Evolutionary conservation across 1,140 invertebrate genomes (phyloP), one percentile per base, ranked within the genome.

Genomic region (Drosophila lacteicornis): DNA sequence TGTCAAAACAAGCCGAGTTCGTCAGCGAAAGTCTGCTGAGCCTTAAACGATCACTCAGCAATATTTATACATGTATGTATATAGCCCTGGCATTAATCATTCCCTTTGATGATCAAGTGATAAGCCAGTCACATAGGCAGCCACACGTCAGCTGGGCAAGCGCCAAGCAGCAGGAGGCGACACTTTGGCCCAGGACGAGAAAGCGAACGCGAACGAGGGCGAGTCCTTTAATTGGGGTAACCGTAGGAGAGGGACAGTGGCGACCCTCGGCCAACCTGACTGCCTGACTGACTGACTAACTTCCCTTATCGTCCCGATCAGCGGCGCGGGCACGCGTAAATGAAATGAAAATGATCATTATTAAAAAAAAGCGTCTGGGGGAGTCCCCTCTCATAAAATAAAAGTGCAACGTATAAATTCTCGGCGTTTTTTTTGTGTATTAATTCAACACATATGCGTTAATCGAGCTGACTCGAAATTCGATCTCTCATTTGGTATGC

Each of bases 281-380:
- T 57, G 57, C 12, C 40, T 22, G 27, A 36, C 33, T 33, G 57
- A 60, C 57, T 60, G 59, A 67, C 67, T 67, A 55, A 79, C 56
- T 62, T 61, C 36, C 33, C 79, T 88, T 88, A 90, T 88, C 85
- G 87, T 42, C 36, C 13, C 46, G 67, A 84, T 83, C 84, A 78
- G 83, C 70, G 75, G 70, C 49, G 50, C 59, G 76, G 69, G 87
- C 80, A 84, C 80, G 76, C 82, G 76, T 91, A 91, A 86, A 91
- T 87, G 63, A 83, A 91, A 91, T 91, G 88, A 91, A 91, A 91
- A 91, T 91, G 83, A 91, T 91, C 88, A 91, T 91, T 80, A 91
- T 91, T 91, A 82, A 87, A 77, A 62, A 49, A 62, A 57, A 62
- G 15, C 38, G 57, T 36, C 45, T 55, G 45, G 47, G 60, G 46